A percentile compares a stretch with the other conserved stretches of the same genome.
Evolutionary conservation across 2,797 vertebrate species (phyloP).

Genomic region (Nannoperca australis): DNA sequence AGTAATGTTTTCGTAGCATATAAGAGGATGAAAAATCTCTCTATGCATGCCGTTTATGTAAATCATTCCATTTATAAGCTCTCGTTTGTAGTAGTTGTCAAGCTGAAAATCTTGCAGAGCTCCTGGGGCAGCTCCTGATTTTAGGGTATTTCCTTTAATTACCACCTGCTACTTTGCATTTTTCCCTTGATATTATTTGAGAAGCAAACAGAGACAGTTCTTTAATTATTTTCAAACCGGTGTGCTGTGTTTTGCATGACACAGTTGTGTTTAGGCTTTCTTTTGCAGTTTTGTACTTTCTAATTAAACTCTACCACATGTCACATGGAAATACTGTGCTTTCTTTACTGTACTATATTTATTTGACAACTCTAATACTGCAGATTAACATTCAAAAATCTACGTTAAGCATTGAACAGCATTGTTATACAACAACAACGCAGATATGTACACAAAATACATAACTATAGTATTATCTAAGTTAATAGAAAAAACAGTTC

Average conservation of each 20-base stretch:
- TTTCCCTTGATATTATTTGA: slow-evolving; percentile 7
- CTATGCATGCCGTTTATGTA: slow-evolving; percentile 16
- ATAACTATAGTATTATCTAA: no score
- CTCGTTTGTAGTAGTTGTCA: slow-evolving; percentile 19
- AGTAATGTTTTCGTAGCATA: slow-evolving; percentile 13
- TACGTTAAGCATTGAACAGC: background rate
- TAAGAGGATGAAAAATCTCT: slow-evolving; percentile 25
- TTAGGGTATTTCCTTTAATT: background rate
- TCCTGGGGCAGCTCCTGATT: background rate
- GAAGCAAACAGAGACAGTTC: background rate
- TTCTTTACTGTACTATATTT: slow-evolving; percentile 1
- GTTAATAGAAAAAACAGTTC: background rate
- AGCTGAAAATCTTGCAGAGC: slow-evolving; percentile 17
- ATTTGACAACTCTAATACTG: background rate
- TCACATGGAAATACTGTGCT: background rate
- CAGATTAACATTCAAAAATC: background rate
- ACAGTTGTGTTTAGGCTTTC: background rate
- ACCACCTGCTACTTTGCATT: slow-evolving; percentile 30
- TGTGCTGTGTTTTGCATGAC: background rate
- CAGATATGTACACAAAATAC: background rate
- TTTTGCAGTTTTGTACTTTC: background rate
- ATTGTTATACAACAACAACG: background rate
- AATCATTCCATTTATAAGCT: slow-evolving; percentile 25
- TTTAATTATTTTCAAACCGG: background rate
- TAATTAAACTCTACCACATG: background rate